These are phyloP conservation scores for Cheirogaleus major DNA, from an alignment of 2,797 vertebrate genomes.

Conservation along the genomic window DNA sequence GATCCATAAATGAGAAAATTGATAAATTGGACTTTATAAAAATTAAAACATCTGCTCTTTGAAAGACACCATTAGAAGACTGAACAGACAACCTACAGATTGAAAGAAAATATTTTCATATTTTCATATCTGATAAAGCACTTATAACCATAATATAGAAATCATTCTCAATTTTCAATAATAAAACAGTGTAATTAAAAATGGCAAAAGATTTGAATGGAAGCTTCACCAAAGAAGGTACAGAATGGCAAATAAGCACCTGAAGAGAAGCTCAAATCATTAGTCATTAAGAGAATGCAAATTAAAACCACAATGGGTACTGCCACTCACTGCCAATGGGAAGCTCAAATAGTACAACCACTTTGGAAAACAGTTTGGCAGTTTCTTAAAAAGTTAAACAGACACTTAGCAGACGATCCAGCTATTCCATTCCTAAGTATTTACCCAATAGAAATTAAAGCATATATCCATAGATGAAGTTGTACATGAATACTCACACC, in stretches of 20 bases:
- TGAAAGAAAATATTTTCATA: neutral
- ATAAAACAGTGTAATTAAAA: neutral
- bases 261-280: neutral
- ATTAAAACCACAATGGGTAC: rapidly evolving
- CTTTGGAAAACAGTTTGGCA: neutral
- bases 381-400: neutral
- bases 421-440: neutral
- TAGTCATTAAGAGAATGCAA: neutral
- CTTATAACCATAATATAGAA: neutral
- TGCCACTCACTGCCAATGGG: neutral
- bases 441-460: neutral
- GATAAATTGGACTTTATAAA: neutral
- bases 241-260: neutral
- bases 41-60: slow-evolving; percentile 46
- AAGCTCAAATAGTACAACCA: neutral
- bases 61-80: neutral
- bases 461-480: neutral
- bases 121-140: neutral
- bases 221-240: neutral
- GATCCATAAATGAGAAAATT: neutral
- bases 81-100: neutral
- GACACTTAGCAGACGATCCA: neutral
- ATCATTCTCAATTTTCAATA: neutral
- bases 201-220: neutral
- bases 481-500: neutral